phyloP scores from a whole-genome alignment of 2,113 vertebrate genomes.

The Pterocles gutturalis region DNA sequence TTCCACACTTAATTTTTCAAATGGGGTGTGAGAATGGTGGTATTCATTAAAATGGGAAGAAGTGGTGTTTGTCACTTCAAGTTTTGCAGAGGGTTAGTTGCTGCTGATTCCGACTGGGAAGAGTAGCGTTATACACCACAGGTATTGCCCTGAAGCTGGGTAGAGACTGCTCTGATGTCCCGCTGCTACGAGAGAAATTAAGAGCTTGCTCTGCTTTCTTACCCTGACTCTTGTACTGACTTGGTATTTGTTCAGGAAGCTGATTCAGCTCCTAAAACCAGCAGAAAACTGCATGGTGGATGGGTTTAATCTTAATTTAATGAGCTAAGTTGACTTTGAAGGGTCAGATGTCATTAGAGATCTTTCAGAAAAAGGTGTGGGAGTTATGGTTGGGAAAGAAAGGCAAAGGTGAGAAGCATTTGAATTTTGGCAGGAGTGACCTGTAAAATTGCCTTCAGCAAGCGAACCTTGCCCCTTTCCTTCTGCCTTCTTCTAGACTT shows the following conservation, averaged over 20 bases:
- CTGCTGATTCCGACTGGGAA: not conserved
- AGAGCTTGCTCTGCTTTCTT: not conserved
- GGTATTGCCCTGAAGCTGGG: not conserved
- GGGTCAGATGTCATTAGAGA: not conserved
- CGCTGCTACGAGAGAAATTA: not conserved
- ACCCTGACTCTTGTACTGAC: not conserved
- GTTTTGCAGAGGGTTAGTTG: not conserved
- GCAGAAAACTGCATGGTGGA: not conserved
- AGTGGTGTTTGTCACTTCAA: not conserved
- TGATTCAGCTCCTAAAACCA: not conserved
- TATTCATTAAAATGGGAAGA: not conserved
- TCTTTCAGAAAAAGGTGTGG: not conserved
- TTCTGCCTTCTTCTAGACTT: not conserved
- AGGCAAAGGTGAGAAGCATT: not conserved
- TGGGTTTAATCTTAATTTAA: not conserved
- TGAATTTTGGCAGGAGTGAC: not conserved
- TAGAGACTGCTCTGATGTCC: not conserved
- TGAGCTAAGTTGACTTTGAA: not conserved
- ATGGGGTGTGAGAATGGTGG: rapidly evolving
- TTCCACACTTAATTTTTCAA: not conserved
- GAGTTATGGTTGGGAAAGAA: not conserved
- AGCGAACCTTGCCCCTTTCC: not conserved
- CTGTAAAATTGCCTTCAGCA: not conserved
- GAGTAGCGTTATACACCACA: not conserved
- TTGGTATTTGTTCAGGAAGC: not conserved